Evolutionary conservation across 2,797 vertebrate species (phyloP).

Genomic region (Muraenolepis orangiensis): DNA sequence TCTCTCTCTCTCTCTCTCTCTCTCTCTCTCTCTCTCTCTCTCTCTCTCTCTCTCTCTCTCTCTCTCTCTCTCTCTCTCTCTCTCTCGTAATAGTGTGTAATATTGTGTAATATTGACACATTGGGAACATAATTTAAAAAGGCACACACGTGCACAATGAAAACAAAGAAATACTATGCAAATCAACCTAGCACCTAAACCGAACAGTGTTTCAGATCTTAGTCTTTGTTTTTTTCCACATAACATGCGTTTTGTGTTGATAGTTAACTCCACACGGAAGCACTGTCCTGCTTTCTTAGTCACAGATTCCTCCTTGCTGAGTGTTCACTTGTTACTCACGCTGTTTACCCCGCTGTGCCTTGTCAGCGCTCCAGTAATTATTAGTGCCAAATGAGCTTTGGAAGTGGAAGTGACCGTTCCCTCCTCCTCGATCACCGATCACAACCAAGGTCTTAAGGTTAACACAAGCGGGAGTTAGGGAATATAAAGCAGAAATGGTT

Average conservation of each 20-base stretch:
- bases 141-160: no score
- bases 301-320: no score
- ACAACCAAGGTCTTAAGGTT: not conserved
- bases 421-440: not conserved
- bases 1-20: not conserved
- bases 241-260: not conserved
- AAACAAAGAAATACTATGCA: no score
- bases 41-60: constrained; percentile 1
- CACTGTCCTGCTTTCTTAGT: no score
- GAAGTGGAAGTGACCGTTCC: not conserved
- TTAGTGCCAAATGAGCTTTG: not conserved
- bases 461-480: not conserved
- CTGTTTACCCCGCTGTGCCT: not conserved
- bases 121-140: not conserved
- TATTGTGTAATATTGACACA: not conserved
- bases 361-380: no score
- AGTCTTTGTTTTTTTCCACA: no score
- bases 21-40: not conserved
- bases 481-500: not conserved
- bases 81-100: no score
- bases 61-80: no score
- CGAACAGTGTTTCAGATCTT: no score
- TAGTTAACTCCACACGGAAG: no score
- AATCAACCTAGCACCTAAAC: no score
- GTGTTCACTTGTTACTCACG: not conserved